These are phyloP conservation scores for Sebastes cheni DNA, from an alignment of 2,797 vertebrate genomes.

Conservation along the genomic window DNA sequence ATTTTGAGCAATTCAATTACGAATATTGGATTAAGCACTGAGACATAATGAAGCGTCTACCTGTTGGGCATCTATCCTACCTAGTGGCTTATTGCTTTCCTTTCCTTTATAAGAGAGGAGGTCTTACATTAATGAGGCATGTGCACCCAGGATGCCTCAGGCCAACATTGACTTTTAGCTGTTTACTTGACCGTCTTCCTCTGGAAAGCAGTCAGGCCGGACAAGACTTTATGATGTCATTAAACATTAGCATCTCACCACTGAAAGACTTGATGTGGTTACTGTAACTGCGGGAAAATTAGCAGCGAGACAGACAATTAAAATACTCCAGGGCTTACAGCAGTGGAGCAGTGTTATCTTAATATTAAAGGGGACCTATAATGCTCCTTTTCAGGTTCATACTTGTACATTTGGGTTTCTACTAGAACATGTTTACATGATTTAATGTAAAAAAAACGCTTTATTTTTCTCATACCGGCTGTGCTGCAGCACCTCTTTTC, in stretches of 20 bases:
- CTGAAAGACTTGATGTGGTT: constrained; percentile 31
- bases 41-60: not conserved
- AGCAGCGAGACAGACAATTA: not conserved
- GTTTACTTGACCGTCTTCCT: constrained; percentile 55
- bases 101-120: constrained; percentile 29
- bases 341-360: not conserved
- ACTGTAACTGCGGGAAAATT: constrained; percentile 34
- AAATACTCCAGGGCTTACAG: not conserved
- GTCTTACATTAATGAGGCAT: constrained; percentile 47
- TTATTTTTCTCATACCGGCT: not conserved
- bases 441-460: not conserved
- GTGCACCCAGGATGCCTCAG: constrained; percentile 42
- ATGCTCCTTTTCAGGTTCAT: not conserved
- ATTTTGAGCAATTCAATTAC: not conserved
- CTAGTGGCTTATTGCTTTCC: constrained; percentile 15
- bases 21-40: constrained; percentile 2
- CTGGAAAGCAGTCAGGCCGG: constrained; percentile 46
- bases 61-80: constrained; percentile 25
- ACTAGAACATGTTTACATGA: not conserved
- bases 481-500: too few relatives aligned
- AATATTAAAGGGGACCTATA: not conserved
- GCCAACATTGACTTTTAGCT: constrained; percentile 62
- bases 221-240: constrained; percentile 52
- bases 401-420: not conserved
- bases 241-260: constrained; percentile 37